Conservation (phyloP, 2,113 vertebrate genomes). For the Chaenogobius annularis region DNA sequence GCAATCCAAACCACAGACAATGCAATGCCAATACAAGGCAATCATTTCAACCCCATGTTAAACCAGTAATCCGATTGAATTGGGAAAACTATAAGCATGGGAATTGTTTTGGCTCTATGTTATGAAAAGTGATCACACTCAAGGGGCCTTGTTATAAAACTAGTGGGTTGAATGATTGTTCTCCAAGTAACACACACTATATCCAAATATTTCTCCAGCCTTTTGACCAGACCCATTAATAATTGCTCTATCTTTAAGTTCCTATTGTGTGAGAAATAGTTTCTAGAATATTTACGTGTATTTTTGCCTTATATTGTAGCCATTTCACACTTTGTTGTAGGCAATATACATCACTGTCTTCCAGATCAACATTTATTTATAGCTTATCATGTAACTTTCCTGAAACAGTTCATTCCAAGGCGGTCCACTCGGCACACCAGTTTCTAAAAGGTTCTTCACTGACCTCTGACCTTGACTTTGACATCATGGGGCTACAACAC, state of each 20-base stretch:
- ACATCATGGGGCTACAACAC: conserved; percentile 25
- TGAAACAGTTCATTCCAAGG: too few relatives aligned
- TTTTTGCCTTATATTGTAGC: neutral
- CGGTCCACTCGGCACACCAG: too few relatives aligned
- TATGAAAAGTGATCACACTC: conserved; percentile 54
- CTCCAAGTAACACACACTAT: conserved; percentile 32
- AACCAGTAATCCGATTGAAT: conserved; percentile 42
- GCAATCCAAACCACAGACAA: conserved; percentile 47
- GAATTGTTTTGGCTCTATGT: conserved; percentile 46
- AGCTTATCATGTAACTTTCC: too few relatives aligned
- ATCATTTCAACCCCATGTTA: conserved; percentile 42
- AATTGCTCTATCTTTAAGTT: neutral
- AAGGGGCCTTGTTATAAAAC: conserved; percentile 33
- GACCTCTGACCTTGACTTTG: conserved; percentile 24
- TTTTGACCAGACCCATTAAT: conserved; percentile 1
- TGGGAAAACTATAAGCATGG: conserved; percentile 35
- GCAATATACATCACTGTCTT: neutral
- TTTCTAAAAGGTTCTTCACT: conserved; percentile 5
- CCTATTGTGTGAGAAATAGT: neutral
- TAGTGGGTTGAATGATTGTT: conserved; percentile 50
- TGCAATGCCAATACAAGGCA: conserved; percentile 42
- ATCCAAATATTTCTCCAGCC: conserved; percentile 29
- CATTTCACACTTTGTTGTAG: neutral
- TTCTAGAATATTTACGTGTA: neutral
- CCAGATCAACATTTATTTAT: too few relatives aligned